Evolutionary conservation across 2,113 vertebrate genomes (phyloP), one percentile per base, ranked within the genome.

Genomic region (Pygathrix nemaeus): DNA sequence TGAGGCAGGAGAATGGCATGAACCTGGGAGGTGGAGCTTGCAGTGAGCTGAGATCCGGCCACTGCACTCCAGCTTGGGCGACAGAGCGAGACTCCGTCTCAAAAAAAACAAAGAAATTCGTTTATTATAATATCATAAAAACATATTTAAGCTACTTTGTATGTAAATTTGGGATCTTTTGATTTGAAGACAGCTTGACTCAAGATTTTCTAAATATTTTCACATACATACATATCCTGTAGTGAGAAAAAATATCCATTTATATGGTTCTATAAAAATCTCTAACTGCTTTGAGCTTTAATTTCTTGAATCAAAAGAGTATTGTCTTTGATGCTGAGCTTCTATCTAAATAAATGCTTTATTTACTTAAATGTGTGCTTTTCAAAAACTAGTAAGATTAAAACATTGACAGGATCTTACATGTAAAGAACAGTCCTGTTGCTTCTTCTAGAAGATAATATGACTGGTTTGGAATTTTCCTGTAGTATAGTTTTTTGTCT

Each of bases 271-370:
- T 85, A 1, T 94, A 93, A 64, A 96, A 88, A 68, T 40, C 23
- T 50, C 79, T n/a, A 86, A 17, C n/a, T 97, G 45, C 52, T 97
- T 96, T 90, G 88, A 96, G 38, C 45, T 97, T 93, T 78, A 50
- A 94, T 86, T 97, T 98, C 86, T 96, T 83, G 72, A 93, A 94
- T 95, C 35, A 95, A 97, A 97, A 98, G 66, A 83, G 75, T 97
- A 75, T n/a, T 95, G 81, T 88, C 90, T 66, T 96, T 93, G 40
- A 40, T 73, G 20, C 30, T 96, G 59, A 57, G 50, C 97, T 97
- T 96, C 57, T 76, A 23, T 66, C 18, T 93, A 94, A 52, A 40
- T 59, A 83, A 85, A 88, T 57, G 0, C 76, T 25, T 94, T 90
- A 78, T 76, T 96, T 50, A 82, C 68, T 88, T 64, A 50, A 88